Evolutionary conservation across 2,113 vertebrate species (phyloP).

Genomic region (Brachypteracias leptosomus): DNA sequence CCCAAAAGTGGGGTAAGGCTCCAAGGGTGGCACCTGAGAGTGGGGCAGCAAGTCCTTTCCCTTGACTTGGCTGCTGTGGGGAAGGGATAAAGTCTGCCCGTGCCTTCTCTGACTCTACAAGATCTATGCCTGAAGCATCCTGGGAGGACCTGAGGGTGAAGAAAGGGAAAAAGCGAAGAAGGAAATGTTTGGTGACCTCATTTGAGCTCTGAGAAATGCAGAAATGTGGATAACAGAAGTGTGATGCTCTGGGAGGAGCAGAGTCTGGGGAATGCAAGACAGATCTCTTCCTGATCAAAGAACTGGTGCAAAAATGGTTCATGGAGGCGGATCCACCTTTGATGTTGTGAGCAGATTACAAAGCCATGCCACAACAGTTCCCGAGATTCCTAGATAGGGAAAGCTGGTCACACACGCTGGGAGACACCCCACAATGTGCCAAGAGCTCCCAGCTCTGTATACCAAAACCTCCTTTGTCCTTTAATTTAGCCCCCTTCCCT

Average conservation of each 20-base stretch:
- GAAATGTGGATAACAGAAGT: neutral
- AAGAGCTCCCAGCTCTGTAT: neutral
- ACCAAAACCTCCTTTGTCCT: neutral
- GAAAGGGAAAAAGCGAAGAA: neutral
- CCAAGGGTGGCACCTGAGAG: neutral
- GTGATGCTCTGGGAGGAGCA: neutral
- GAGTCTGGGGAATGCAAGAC: neutral
- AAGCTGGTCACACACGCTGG: neutral
- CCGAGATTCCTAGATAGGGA: neutral
- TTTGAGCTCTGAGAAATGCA: neutral
- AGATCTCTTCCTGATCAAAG: neutral
- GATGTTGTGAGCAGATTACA: conserved; percentile 1
- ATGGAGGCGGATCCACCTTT: neutral
- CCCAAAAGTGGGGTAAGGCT: neutral
- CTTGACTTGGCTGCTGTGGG: neutral
- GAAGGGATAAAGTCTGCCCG: neutral
- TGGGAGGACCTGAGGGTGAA: neutral
- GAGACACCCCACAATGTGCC: neutral
- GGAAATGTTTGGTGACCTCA: neutral
- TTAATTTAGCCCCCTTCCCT: neutral
- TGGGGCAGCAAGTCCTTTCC: neutral
- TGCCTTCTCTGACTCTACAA: neutral
- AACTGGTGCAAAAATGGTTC: neutral
- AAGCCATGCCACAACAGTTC: neutral
- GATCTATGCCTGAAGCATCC: neutral